These are phyloP conservation scores for Lepidocolaptes lacrymiger DNA, from an alignment of 2,797 vertebrate genomes.

Conservation along the genomic window DNA sequence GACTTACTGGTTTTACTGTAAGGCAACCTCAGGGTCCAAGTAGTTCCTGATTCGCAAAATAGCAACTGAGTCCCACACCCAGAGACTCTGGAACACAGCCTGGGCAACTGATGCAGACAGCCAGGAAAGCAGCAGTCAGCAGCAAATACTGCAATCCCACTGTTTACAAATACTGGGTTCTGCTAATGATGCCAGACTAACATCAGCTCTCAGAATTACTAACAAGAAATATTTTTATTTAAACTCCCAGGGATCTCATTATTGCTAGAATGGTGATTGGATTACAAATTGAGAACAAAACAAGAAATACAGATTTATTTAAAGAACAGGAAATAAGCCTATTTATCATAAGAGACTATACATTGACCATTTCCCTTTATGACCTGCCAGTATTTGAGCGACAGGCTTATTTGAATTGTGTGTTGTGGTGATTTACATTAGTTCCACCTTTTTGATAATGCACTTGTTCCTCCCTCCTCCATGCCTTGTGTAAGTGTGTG, in stretches of 20 bases:
- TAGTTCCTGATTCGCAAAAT: background rate
- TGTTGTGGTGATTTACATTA: background rate
- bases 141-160: background rate
- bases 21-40: background rate
- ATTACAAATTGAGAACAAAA: constrained; percentile 37
- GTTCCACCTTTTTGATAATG: background rate
- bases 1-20: background rate
- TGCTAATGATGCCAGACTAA: background rate
- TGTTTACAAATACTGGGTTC: background rate
- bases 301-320: constrained; percentile 13
- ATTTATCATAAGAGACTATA: background rate
- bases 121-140: background rate
- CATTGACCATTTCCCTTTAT: background rate
- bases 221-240: constrained; percentile 55
- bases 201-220: background rate
- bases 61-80: background rate
- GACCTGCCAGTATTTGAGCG: background rate
- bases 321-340: constrained; percentile 1
- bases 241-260: constrained; percentile 31
- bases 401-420: background rate
- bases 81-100: background rate
- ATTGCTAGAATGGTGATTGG: constrained; percentile 8
- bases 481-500: background rate
- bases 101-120: background rate
- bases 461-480: background rate